Conservation (phyloP, 2,888 invertebrate genomes). For the Rhyacophila evoluta region DNA sequence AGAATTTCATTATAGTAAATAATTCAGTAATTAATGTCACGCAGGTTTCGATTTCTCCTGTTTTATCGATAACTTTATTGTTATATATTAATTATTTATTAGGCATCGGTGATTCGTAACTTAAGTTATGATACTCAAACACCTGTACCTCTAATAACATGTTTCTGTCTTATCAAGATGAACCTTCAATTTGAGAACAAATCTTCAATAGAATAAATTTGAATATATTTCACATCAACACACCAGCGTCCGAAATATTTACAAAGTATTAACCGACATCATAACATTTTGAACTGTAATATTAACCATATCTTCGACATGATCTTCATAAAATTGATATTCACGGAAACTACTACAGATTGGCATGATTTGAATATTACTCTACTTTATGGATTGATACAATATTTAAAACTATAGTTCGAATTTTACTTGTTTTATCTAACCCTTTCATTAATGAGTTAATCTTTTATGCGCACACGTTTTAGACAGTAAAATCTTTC, state of each 20-base stretch:
- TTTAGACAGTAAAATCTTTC: too few species aligned
- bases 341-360: too few species aligned
- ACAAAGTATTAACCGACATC: not conserved
- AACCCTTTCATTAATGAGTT: too few species aligned
- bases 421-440: too few species aligned
- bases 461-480: too few species aligned
- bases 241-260: constrained; percentile 10
- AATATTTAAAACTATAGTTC: too few species aligned
- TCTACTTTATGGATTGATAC: too few species aligned
- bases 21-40: constrained; percentile 10
- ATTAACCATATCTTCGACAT: too few species aligned
- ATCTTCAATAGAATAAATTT: constrained; percentile 52
- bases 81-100: constrained; percentile 14
- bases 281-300: too few species aligned
- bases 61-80: not conserved
- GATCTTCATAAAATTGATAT: too few species aligned
- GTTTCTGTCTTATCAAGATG: constrained; percentile 47
- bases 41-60: not conserved
- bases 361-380: too few species aligned
- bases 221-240: constrained; percentile 44
- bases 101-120: not conserved
- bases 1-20: not conserved
- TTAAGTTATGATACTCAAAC: not conserved
- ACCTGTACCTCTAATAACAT: constrained; percentile 35
- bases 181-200: constrained; percentile 49